Evolutionary conservation across 2,113 vertebrate species (phyloP), one percentile per base, ranked within the genome.

Genomic region (Oxyruncus cristatus): DNA sequence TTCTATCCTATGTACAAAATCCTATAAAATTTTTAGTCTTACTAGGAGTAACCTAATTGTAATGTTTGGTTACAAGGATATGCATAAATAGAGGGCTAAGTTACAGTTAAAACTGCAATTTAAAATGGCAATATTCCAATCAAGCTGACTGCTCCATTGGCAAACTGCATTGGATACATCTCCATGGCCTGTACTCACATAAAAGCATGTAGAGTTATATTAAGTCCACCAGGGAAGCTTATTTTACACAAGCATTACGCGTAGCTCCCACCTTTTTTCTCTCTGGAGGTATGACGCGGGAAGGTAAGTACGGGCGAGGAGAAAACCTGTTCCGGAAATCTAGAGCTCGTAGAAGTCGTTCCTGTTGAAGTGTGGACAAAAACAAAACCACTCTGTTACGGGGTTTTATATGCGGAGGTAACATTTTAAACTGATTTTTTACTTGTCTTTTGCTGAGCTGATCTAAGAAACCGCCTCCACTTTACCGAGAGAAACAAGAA

Each of bases 301-400:
- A 97, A 44, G 99, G 98, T 27, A 99, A 96, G 96, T 98, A 99
- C 0, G 98, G 99, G 19, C 41, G 97, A 53, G 80, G 73, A 24
- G 98, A 98, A 95, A 98, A 99, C 46, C 93, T 97, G 85, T 99
- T 99, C 82, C 99, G 98, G 95, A 99, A 99, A 68, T 97, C 93
- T 24, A 99, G 71, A 5, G 98, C 99, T 90, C 95, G 96, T 3
- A 96, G 52, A 28, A 99, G 85, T 47, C 97, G 76, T 7, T 98
- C 97, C 99, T 99, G 59, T 33, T 62, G 68, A 66, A 81, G 35
- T 3, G 37, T n/a, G 53, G 85, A 37, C 17, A 5, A 76, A 70
- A 63, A 49, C 5, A 37, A 6, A 13, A 12, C 23, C 32, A 15
- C 5, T 2, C 58, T 1, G 26, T 28, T 9, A 14, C 0, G 9